phyloP scores from a whole-genome alignment of 1,140 invertebrate genomes.

The Drosophila ambigua region DNA sequence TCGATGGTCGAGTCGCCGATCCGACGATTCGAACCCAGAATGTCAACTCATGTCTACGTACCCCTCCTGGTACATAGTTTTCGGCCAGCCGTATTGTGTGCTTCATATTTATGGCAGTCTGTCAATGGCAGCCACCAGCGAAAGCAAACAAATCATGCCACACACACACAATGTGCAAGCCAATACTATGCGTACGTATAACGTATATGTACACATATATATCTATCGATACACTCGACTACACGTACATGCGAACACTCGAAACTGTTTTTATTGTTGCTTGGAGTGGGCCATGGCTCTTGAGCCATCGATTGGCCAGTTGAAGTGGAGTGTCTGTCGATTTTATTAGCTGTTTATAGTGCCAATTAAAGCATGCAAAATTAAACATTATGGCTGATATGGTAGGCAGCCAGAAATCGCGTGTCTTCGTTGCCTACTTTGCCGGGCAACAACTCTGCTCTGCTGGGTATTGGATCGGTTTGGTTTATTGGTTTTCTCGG shows the following conservation, averaged over 20 bases:
- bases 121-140: conserved; percentile 64
- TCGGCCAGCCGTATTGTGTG: conserved; percentile 56
- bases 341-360: conserved; percentile 56
- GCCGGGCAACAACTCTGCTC: conserved; percentile 23
- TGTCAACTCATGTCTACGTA: conserved; percentile 26
- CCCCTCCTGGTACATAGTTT: conserved; percentile 55
- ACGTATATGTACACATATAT: conserved; percentile 14
- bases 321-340: conserved; percentile 26
- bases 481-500: conserved; percentile 22
- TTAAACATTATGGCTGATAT: conserved; percentile 19
- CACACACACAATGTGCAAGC: conserved; percentile 35
- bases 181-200: conserved; percentile 6
- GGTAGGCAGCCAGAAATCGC: conserved; percentile 21
- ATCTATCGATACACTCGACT: background rate
- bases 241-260: conserved; percentile 29
- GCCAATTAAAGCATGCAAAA: conserved; percentile 69
- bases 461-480: conserved; percentile 23
- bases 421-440: conserved; percentile 30
- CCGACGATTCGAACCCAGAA: conserved; percentile 35
- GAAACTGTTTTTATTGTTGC: conserved; percentile 69
- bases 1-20: conserved; percentile 50
- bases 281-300: conserved; percentile 55
- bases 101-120: conserved; percentile 76
- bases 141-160: conserved; percentile 49
- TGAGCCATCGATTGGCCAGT: conserved; percentile 65